phyloP scores from a whole-genome alignment of 2,888 invertebrate species.

The Phymatocera aterrima region DNA sequence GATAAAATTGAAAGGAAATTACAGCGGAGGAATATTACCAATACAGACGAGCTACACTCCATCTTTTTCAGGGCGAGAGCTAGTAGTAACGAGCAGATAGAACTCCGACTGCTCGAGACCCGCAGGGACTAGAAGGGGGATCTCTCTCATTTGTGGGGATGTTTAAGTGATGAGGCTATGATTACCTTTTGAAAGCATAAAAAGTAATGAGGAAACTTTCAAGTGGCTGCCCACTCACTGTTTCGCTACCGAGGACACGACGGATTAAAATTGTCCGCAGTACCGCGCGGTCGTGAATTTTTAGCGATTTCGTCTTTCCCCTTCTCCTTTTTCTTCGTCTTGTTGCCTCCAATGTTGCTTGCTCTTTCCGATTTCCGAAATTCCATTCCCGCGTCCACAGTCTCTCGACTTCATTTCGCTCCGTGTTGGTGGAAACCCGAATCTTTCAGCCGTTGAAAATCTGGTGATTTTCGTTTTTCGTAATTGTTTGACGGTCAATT shows the following conservation, averaged over 20 bases:
- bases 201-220: conserved; percentile 45
- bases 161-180: conserved; percentile 48
- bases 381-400: background rate
- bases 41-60: conserved; percentile 10
- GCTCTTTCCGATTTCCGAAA: background rate
- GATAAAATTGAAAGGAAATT: background rate
- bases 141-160: conserved; percentile 47
- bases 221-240: conserved; percentile 30
- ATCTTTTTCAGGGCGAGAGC: background rate
- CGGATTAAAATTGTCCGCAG: conserved; percentile 42
- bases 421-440: background rate
- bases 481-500: background rate
- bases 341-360: background rate
- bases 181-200: conserved; percentile 46
- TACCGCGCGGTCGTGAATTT: background rate
- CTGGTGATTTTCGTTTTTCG: background rate
- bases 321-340: background rate
- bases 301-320: background rate
- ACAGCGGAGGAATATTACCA: background rate
- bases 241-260: conserved; percentile 6
- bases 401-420: background rate
- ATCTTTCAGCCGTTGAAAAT: background rate
- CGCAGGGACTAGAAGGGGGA: conserved; percentile 31
- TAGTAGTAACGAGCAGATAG: no score
- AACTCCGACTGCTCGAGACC: conserved; percentile 23